A percentile compares a stretch with the other conserved stretches of the same genome.
These are phyloP conservation scores for Chymomyza caudatula DNA, from an alignment of 2,888 invertebrate species.

Conservation along the genomic window DNA sequence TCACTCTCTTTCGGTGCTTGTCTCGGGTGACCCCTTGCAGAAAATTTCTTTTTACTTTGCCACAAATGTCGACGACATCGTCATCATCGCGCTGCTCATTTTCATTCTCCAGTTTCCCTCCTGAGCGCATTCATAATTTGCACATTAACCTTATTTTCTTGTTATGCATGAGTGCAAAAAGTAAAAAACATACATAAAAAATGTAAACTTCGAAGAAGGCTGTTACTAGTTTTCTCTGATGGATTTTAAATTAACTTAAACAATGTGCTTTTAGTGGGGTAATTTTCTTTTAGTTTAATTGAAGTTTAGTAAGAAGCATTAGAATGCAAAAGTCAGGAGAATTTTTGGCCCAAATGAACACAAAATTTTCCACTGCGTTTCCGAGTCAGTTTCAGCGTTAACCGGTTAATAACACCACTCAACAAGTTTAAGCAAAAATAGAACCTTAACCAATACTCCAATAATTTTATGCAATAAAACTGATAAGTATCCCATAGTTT, in stretches of 20 bases:
- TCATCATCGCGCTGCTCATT: slow-evolving; percentile 13
- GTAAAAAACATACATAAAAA: slow-evolving; percentile 22
- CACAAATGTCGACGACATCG: slow-evolving; percentile 42
- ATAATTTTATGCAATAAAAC: too few species aligned
- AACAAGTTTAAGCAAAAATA: too few species aligned
- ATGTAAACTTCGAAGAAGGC: slow-evolving; percentile 32
- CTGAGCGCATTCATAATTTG: slow-evolving; percentile 64
- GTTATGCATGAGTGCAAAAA: slow-evolving; percentile 64
- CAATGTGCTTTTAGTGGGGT: slow-evolving; percentile 18
- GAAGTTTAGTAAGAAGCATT: too few species aligned
- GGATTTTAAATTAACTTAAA: slow-evolving; percentile 71
- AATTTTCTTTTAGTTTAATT: not conserved
- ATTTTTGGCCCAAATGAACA: too few species aligned
- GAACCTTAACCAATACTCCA: too few species aligned
- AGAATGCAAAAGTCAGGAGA: too few species aligned
- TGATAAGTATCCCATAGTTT: too few species aligned
- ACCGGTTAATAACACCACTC: too few species aligned
- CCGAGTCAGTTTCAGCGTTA: too few species aligned
- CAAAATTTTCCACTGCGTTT: too few species aligned
- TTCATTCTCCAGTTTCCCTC: slow-evolving; percentile 6
- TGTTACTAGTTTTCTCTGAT: slow-evolving; percentile 52
- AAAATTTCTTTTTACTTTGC: slow-evolving; percentile 48
- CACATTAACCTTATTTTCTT: slow-evolving; percentile 69
- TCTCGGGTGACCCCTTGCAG: slow-evolving; percentile 10
- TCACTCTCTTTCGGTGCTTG: not conserved